Conservation (phyloP, 1,140 invertebrate species). For the Dreissena rostriformis region DNA sequence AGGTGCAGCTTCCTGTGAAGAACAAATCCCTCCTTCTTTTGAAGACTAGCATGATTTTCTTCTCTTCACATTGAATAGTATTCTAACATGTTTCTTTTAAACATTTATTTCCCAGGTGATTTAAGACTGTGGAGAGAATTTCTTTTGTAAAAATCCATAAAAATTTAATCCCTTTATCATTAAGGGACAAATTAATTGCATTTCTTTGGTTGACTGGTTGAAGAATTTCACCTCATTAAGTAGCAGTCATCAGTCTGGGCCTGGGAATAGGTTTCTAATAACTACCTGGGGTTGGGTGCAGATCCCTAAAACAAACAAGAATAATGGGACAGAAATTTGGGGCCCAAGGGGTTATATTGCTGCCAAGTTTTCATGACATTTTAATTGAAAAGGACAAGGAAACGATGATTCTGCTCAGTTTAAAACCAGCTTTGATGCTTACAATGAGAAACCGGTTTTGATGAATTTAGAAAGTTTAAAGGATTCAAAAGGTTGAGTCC, state of each 20-base stretch:
- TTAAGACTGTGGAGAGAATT: conserved; percentile 2
- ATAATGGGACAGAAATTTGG: conserved; percentile 13
- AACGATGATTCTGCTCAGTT: too few relatives aligned
- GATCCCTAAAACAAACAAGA: conserved; percentile 39
- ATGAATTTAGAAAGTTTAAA: too few relatives aligned
- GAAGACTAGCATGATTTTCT: background rate
- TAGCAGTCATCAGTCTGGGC: conserved; percentile 24
- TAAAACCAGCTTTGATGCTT: too few relatives aligned
- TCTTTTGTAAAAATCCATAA: conserved; percentile 53
- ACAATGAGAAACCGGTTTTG: too few relatives aligned
- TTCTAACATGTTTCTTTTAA: conserved; percentile 13
- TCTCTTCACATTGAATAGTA: background rate
- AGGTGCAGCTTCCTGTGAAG: conserved; percentile 38
- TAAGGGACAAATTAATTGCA: conserved; percentile 52
- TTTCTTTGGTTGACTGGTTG: conserved; percentile 39
- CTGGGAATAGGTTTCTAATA: conserved; percentile 22
- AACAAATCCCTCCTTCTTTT: background rate
- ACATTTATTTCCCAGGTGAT: conserved; percentile 19
- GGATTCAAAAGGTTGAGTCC: too few relatives aligned
- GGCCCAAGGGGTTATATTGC: conserved; percentile 33
- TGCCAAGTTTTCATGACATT: conserved; percentile 28
- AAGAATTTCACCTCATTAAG: conserved; percentile 9
- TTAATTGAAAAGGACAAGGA: conserved; percentile 40
- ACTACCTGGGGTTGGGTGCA: conserved; percentile 31
- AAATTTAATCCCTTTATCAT: conserved; percentile 58